Evolutionary conservation across 2,888 invertebrate species (phyloP).

Genomic region (Cantharis lateralis): DNA sequence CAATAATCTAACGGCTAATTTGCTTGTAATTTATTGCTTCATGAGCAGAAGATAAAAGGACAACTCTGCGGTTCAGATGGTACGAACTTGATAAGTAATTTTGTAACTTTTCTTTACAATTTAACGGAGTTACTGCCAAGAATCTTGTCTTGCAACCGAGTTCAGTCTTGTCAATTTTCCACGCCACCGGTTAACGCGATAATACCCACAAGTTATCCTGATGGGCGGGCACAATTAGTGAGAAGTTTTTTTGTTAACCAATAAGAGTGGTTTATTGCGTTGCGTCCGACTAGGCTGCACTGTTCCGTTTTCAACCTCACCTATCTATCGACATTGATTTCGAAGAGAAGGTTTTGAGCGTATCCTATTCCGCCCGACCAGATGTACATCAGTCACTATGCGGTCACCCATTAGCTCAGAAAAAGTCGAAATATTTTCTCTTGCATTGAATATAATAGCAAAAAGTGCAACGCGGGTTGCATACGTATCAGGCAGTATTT

Average conservation of each 20-base stretch:
- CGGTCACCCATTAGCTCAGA: too few relatives aligned
- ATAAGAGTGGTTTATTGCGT: too few relatives aligned
- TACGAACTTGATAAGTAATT: background rate
- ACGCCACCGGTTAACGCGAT: background rate
- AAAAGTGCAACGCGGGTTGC: background rate
- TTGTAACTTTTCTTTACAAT: background rate
- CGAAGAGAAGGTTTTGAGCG: too few relatives aligned
- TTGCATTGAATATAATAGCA: too few relatives aligned
- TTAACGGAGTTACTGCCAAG: background rate
- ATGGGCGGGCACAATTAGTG: background rate
- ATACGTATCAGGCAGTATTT: background rate
- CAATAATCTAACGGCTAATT: background rate
- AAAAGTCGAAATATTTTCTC: too few relatives aligned
- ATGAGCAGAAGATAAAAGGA: background rate
- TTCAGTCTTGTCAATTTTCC: background rate
- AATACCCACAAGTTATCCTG: background rate
- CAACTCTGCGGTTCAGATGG: background rate
- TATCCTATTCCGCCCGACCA: too few relatives aligned
- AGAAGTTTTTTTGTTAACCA: too few relatives aligned
- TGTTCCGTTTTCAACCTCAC: too few relatives aligned
- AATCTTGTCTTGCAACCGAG: background rate
- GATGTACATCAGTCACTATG: too few relatives aligned
- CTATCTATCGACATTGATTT: too few relatives aligned
- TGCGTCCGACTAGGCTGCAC: too few relatives aligned
- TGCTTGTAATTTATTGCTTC: background rate